A percentile compares a stretch with the other conserved stretches of the same genome.
Conservation (phyloP, 2,888 invertebrate genomes). For the Drosophila mulleri region DNA sequence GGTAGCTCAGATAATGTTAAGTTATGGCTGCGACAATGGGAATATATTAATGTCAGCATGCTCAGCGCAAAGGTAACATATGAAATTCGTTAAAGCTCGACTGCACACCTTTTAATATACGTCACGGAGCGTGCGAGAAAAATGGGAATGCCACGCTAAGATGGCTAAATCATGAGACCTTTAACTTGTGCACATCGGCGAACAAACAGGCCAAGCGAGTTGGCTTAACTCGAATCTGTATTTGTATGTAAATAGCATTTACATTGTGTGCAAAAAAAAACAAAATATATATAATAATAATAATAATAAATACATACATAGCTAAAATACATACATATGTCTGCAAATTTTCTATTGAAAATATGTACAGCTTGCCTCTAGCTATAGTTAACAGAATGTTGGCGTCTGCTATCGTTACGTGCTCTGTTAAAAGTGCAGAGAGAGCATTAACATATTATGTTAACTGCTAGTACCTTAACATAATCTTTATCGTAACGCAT, state of each 20-base stretch:
- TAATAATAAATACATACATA: no score
- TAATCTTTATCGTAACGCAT: slow-evolving; percentile 2
- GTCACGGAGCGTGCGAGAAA: not conserved
- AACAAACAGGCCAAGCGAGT: not conserved
- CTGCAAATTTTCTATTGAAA: no score
- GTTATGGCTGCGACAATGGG: slow-evolving; percentile 47
- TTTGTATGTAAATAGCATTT: not conserved
- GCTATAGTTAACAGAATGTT: no score
- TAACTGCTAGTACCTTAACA: not conserved
- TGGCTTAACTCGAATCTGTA: slow-evolving; percentile 13
- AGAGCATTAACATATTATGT: not conserved
- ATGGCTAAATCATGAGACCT: slow-evolving; percentile 14
- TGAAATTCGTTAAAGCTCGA: slow-evolving; percentile 34
- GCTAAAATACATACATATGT: no score
- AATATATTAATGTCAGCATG: slow-evolving; percentile 47
- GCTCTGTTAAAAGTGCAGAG: not conserved
- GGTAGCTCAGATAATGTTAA: slow-evolving; percentile 44
- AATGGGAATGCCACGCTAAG: not conserved
- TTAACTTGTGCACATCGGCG: slow-evolving; percentile 1
- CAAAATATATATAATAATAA: no score
- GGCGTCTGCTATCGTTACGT: no score
- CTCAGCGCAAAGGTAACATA: slow-evolving; percentile 39
- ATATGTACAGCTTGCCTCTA: not conserved
- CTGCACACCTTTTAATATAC: slow-evolving; percentile 26
- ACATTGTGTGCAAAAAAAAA: no score